Percentiles rank a stretch among this genome's conserved stretches.
Evolutionary conservation across 1,140 invertebrate genomes (phyloP).

Genomic region (Pectinophora gossypiella): DNA sequence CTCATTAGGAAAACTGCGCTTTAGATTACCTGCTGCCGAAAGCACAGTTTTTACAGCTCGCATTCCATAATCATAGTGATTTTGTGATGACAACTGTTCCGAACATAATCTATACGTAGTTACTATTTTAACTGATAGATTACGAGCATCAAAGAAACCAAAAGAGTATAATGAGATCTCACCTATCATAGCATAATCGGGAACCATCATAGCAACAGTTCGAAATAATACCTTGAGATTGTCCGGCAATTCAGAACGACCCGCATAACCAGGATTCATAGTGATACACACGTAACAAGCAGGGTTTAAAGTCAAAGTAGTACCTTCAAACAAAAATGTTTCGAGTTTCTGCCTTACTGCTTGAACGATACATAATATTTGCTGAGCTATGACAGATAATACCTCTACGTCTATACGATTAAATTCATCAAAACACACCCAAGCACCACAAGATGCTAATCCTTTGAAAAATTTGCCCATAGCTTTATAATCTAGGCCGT

Average conservation of each 20-base stretch:
- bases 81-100: constrained; percentile 94
- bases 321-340: constrained; percentile 91
- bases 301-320: constrained; percentile 88
- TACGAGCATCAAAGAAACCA: constrained; percentile 93
- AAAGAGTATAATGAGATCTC: constrained; percentile 96
- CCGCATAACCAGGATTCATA: constrained; percentile 94
- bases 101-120: constrained; percentile 94
- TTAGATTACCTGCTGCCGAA: constrained; percentile 89
- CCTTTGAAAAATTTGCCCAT: constrained; percentile 94
- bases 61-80: constrained; percentile 97
- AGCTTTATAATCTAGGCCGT: constrained; percentile 93
- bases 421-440: constrained; percentile 96
- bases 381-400: constrained; percentile 91
- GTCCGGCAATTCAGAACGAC: constrained; percentile 88
- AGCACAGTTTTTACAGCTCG: constrained; percentile 83
- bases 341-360: constrained; percentile 83
- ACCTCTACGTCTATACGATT: constrained; percentile 95
- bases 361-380: constrained; percentile 87
- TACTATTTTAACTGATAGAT: constrained; percentile 91
- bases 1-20: constrained; percentile 89
- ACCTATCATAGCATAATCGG: constrained; percentile 93
- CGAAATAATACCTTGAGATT: constrained; percentile 93
- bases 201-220: constrained; percentile 95
- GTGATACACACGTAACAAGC: constrained; percentile 95
- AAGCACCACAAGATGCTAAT: constrained; percentile 91